Percentiles rank a stretch among this genome's conserved stretches.
Evolutionary conservation across 2,888 invertebrate genomes (phyloP).

Genomic region (Cosmia pyralina): DNA sequence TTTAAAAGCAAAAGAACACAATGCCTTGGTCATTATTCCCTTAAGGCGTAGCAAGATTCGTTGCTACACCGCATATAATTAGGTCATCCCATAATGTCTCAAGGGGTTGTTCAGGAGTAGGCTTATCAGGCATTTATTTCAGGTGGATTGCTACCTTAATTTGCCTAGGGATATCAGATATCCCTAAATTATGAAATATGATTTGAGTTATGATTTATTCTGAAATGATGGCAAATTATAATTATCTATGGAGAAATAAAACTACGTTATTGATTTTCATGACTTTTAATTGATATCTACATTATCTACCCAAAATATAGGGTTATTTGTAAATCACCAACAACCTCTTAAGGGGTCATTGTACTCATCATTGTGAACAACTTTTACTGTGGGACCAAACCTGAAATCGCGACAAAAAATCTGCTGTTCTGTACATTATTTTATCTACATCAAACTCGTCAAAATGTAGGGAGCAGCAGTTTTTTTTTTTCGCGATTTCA

Average conservation of each 20-base stretch:
- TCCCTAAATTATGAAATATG: too few species aligned
- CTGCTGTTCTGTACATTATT: too few species aligned
- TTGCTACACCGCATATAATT: slow-evolving; percentile 21
- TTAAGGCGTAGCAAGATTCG: not conserved
- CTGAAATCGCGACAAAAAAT: too few species aligned
- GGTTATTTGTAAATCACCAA: too few species aligned
- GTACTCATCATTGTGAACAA: too few species aligned
- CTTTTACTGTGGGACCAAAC: too few species aligned
- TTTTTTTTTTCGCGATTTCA: too few species aligned
- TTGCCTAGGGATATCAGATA: not conserved
- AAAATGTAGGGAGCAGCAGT: too few species aligned
- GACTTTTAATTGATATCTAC: not conserved
- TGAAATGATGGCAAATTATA: slow-evolving; percentile 4
- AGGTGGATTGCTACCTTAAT: slow-evolving; percentile 12
- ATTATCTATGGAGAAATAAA: not conserved
- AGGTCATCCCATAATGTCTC: slow-evolving; percentile 36
- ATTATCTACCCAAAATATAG: not conserved
- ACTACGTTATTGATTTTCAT: not conserved
- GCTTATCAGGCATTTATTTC: slow-evolving; percentile 27
- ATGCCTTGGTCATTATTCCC: not conserved
- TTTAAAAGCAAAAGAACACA: not conserved
- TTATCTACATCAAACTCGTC: too few species aligned
- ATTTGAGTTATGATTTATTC: too few species aligned
- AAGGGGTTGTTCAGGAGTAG: slow-evolving; percentile 11
- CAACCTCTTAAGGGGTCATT: too few species aligned